Conservation (phyloP, 2,888 invertebrate genomes). For the Frankliniella fusca region DNA sequence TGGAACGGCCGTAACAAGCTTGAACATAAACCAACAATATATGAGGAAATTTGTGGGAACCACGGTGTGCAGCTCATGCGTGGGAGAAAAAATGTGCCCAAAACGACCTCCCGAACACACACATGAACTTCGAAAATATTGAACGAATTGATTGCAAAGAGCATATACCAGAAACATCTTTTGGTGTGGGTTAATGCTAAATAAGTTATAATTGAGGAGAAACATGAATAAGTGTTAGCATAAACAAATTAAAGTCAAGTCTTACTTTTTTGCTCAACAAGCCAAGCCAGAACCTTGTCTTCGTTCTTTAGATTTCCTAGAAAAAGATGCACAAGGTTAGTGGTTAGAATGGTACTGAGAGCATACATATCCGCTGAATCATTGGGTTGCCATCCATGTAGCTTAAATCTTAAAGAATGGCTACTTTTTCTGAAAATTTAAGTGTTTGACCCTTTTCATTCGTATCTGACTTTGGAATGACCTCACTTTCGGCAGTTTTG, state of each 20-base stretch:
- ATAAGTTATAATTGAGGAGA: conserved; percentile 19
- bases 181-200: conserved; percentile 8
- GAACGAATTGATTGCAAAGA: not conserved
- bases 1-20: too few species aligned
- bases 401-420: not conserved
- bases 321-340: conserved; percentile 47
- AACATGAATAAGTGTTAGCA: conserved; percentile 31
- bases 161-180: not conserved
- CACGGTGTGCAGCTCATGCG: not conserved
- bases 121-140: not conserved
- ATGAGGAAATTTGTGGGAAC: not conserved
- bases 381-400: not conserved
- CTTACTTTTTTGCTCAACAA: conserved; percentile 95
- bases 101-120: not conserved
- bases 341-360: conserved; percentile 14
- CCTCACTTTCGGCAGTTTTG: not conserved
- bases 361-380: conserved; percentile 24
- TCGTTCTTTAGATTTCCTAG: conserved; percentile 92
- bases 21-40: too few species aligned
- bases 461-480: not conserved
- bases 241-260: conserved; percentile 44
- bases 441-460: not conserved
- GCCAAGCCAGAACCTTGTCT: conserved; percentile 93
- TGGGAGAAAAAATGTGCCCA: not conserved
- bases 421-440: not conserved